Evolutionary conservation across 2,797 vertebrate genomes (phyloP), one percentile per base, ranked within the genome.

Genomic region (Oreochromis mossambicus): DNA sequence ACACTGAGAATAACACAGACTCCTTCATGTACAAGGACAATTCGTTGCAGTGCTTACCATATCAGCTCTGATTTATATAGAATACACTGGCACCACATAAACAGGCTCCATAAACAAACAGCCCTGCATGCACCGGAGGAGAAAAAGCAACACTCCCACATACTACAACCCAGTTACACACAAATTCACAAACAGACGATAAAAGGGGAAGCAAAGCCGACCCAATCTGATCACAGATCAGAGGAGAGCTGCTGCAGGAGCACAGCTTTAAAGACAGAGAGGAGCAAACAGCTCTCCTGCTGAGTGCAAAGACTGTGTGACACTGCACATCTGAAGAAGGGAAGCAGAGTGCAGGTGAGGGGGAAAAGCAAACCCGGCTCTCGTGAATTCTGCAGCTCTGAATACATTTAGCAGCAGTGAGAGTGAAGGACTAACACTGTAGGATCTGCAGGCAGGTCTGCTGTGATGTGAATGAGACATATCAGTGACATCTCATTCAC

Each of bases 221-320:
- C 73, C 55, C 36, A 86, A 82, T 89, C 68, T 77, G 88, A 87
- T 87, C 66, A 87, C 75, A 89, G 81, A 84, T 90, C 84, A 88
- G 82, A 81, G 9, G 14, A 70, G 24, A 79, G 78, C 54, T 79
- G 61, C 19, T 63, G 55, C 36, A 88, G 82, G 55, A 81, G 76
- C 36, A 38, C 32, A 41, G 29, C 24, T 63, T 80, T 76, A 38
- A 73, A 76, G 55, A 76, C 15, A 56, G 82, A 61, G 50, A 12
- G 55, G 38, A 73, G 48, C 73, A 88, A 87, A 76, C 77, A 55
- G 26, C 68, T 66, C 66, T 76, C 87, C 76, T 51, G 63, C 76
- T 70, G 86, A 81, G 88, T 82, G 50, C 52, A 78, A 51, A 81
- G 38, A 80, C 34, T 78, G 55, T 56, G 77, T 85, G 89, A 83